phyloP scores from a whole-genome alignment of 2,797 vertebrate genomes.

The Alcedo atthis region DNA sequence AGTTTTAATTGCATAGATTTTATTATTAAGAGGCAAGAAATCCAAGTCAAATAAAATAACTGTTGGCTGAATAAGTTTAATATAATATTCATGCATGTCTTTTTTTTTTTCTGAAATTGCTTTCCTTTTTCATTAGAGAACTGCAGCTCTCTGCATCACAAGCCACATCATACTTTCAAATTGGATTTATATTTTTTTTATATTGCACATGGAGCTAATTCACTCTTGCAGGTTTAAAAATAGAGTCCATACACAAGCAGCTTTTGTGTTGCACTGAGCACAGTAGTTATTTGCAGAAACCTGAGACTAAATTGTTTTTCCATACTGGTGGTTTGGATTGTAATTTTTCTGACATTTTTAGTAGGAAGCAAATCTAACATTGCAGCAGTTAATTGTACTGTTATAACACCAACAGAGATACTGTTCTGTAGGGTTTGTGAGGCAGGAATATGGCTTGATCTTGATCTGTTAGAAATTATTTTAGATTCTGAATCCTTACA shows the following conservation, averaged over 20 bases:
- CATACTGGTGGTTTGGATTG: background rate
- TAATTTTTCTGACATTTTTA: background rate
- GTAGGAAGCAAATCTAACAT: background rate
- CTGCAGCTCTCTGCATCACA: background rate
- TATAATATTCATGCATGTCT: accelerated
- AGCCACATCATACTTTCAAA: background rate
- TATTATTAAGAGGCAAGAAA: background rate
- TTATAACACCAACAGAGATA: background rate
- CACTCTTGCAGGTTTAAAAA: background rate
- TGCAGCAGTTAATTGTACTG: background rate
- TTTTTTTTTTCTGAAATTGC: background rate
- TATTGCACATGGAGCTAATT: background rate
- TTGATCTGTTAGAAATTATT: background rate
- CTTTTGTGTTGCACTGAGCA: background rate
- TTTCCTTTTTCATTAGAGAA: background rate
- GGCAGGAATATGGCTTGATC: background rate
- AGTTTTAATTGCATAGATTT: background rate
- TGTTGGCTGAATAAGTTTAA: background rate
- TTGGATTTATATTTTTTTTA: background rate
- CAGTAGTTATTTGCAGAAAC: background rate
- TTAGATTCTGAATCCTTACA: background rate
- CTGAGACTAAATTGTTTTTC: background rate
- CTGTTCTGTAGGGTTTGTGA: background rate
- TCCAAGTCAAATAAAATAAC: background rate
- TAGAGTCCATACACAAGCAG: background rate